These are phyloP conservation scores for Tragelaphus scriptus DNA, from an alignment of 2,113 vertebrate genomes.

Conservation along the genomic window DNA sequence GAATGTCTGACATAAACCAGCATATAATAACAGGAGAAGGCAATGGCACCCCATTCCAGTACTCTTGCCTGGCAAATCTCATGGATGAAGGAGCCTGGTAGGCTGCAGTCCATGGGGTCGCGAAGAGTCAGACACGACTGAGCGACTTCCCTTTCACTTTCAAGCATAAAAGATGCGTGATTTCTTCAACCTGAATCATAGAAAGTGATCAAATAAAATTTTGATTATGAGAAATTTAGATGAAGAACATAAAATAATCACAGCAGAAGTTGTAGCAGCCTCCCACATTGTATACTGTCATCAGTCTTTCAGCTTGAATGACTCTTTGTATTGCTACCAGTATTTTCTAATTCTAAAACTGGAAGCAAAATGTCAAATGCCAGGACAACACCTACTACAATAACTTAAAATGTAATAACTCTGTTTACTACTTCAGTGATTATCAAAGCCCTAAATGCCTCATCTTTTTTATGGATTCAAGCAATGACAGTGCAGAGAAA, in stretches of 20 bases:
- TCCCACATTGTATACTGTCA: not conserved
- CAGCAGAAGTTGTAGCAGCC: not conserved
- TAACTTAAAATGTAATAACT: slow-evolving; percentile 9
- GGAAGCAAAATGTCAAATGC: slow-evolving; percentile 22
- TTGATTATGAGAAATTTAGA: not conserved
- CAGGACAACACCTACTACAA: not conserved
- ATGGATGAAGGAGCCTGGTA: no score
- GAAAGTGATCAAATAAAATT: not conserved
- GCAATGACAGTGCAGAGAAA: slow-evolving; percentile 14
- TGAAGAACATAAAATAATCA: slow-evolving; percentile 11
- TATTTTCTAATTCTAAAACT: slow-evolving; percentile 12
- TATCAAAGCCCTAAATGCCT: slow-evolving; percentile 13
- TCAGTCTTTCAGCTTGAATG: not conserved
- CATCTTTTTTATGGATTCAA: not conserved
- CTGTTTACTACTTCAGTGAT: not conserved
- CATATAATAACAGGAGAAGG: not conserved
- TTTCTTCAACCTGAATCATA: slow-evolving; percentile 8
- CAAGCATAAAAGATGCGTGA: not conserved
- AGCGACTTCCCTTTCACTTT: no score
- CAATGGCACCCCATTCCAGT: no score
- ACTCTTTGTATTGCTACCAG: not conserved
- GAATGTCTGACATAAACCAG: not conserved
- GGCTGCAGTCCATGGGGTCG: no score
- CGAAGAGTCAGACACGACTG: no score
- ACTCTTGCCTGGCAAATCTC: no score